phyloP scores from a whole-genome alignment of 2,888 invertebrate genomes.

The Zelleria hepariella region DNA sequence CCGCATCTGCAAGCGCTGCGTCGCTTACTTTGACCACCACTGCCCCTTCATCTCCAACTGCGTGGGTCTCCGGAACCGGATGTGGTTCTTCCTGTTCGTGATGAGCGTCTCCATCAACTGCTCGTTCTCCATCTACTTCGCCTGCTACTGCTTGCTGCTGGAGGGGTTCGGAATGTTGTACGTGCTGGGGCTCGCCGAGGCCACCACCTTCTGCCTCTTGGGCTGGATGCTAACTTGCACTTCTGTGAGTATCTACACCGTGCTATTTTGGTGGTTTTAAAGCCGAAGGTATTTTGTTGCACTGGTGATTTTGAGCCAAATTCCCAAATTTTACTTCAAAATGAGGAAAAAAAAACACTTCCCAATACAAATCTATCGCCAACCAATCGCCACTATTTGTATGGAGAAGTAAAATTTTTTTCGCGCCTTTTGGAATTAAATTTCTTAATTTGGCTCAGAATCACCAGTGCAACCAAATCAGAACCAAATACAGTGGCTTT shows the following conservation, averaged over 20 bases:
- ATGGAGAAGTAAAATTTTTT: no score
- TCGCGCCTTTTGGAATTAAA: no score
- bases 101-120: slow-evolving; percentile 91
- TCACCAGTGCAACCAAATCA: no score
- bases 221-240: slow-evolving; percentile 91
- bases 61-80: slow-evolving; percentile 90
- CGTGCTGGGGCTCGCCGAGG: slow-evolving; percentile 85
- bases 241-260: slow-evolving; percentile 83
- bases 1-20: slow-evolving; percentile 90
- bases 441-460: no score
- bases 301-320: no score
- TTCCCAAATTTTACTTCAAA: no score
- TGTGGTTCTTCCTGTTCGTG: slow-evolving; percentile 94
- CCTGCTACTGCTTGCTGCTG: slow-evolving; percentile 86
- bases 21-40: slow-evolving; percentile 93
- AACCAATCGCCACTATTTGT: no score
- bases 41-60: slow-evolving; percentile 97
- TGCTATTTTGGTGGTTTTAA: no score
- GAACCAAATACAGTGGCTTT: no score
- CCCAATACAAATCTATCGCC: no score
- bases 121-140: slow-evolving; percentile 89
- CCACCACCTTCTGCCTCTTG: slow-evolving; percentile 86
- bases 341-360: no score
- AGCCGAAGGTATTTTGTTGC: no score
- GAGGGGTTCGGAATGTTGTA: slow-evolving; percentile 90